Conservation (phyloP, 2,113 vertebrate genomes). For the Phaethornis superciliosus region DNA sequence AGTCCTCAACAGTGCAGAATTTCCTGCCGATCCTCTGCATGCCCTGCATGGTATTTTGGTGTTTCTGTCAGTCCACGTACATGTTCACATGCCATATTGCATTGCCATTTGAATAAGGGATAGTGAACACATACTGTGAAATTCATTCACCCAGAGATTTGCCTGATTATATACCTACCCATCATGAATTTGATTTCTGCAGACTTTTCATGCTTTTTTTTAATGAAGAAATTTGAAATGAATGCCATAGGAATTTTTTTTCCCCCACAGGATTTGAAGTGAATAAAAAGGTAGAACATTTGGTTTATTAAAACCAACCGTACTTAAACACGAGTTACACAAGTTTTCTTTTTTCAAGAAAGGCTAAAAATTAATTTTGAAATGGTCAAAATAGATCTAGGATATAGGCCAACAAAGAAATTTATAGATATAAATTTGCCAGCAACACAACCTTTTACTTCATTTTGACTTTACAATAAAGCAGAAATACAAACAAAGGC, state of each 20-base stretch:
- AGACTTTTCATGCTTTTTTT: background rate
- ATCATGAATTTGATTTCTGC: background rate
- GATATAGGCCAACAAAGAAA: background rate
- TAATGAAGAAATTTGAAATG: background rate
- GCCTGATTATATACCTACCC: background rate
- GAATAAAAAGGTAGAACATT: background rate
- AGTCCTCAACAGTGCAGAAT: slow-evolving; percentile 12
- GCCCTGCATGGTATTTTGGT: background rate
- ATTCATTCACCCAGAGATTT: background rate
- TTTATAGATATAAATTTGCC: background rate
- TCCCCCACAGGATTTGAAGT: background rate
- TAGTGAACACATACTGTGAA: background rate
- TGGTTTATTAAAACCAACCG: background rate
- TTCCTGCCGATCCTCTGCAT: background rate
- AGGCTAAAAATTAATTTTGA: background rate
- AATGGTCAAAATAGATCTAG: background rate
- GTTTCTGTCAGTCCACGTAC: slow-evolving; percentile 15
- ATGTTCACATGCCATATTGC: background rate
- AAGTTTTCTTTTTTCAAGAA: background rate
- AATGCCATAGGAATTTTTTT: background rate
- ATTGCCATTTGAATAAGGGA: background rate
- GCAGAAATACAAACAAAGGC: background rate
- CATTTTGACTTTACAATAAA: background rate
- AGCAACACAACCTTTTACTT: background rate
- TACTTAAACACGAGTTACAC: background rate